Percentiles rank a stretch among this genome's conserved stretches.
phyloP scores from a whole-genome alignment of 2,113 vertebrate species.

The Tyto alba region DNA sequence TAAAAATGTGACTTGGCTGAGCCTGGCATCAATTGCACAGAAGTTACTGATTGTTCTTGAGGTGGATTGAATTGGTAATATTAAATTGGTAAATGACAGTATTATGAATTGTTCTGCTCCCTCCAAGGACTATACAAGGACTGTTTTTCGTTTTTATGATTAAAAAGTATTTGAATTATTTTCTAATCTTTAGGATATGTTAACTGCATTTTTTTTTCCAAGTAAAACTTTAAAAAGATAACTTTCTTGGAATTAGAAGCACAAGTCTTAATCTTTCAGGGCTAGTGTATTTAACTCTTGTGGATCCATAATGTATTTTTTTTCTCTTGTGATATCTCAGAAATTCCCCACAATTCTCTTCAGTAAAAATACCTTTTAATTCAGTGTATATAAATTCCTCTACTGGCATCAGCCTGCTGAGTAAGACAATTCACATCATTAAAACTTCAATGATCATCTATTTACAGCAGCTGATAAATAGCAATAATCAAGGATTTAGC shows the following conservation, averaged over 20 bases:
- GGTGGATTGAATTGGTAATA: background rate
- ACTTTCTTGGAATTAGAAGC: conserved; percentile 43
- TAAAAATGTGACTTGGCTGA: background rate
- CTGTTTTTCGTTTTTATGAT: background rate
- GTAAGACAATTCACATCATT: conserved; percentile 64
- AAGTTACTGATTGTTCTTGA: background rate
- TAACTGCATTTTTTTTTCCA: background rate
- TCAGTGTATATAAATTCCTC: conserved; percentile 57
- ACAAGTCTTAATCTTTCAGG: conserved; percentile 27
- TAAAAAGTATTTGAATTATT: background rate
- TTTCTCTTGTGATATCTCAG: conserved; percentile 27
- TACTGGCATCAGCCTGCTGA: conserved; percentile 59
- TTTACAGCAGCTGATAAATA: conserved; percentile 47
- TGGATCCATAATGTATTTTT: background rate
- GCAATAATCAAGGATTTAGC: conserved; percentile 35
- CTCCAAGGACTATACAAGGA: background rate
- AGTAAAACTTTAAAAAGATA: conserved; percentile 36
- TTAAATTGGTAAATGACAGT: background rate
- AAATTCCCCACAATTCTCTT: conserved; percentile 30
- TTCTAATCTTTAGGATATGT: background rate
- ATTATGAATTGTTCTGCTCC: background rate
- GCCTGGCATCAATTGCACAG: background rate
- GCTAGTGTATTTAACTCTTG: background rate
- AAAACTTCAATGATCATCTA: conserved; percentile 43
- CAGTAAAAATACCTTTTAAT: conserved; percentile 60